Conservation (phyloP, 2,113 vertebrate species). For the Martes martes region DNA sequence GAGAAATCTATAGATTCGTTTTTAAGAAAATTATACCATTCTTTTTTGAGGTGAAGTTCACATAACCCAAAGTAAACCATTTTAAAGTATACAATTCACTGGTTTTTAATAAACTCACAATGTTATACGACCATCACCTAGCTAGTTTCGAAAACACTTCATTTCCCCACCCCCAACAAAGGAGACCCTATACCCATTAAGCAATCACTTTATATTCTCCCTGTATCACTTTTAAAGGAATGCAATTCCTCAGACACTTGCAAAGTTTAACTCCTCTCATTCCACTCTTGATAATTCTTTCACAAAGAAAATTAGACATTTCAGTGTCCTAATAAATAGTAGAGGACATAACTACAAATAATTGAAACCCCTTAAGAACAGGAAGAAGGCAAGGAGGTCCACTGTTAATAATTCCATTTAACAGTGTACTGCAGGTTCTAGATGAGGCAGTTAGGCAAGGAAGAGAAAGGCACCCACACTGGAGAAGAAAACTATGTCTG, state of each 20-base stretch:
- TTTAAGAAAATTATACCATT: background rate
- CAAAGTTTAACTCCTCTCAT: background rate
- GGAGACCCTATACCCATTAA: background rate
- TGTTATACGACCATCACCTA: background rate
- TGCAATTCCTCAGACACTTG: background rate
- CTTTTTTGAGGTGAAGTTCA: constrained; percentile 6
- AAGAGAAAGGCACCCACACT: background rate
- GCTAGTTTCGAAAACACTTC: background rate
- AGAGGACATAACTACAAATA: background rate
- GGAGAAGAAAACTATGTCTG: background rate
- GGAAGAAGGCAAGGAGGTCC: background rate
- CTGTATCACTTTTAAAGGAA: background rate
- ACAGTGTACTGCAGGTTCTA: background rate
- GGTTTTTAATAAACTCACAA: background rate
- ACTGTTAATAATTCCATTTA: background rate
- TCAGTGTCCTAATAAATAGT: background rate
- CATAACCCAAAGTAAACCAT: background rate
- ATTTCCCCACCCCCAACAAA: background rate
- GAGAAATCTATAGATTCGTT: background rate
- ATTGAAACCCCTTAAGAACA: background rate
- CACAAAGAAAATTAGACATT: constrained; percentile 34
- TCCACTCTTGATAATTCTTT: background rate
- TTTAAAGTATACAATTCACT: background rate
- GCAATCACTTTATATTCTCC: background rate
- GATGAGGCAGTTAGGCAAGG: background rate